A percentile compares a stretch with the other conserved stretches of the same genome.
Conservation (phyloP, 1,140 invertebrate genomes). For the Grapholita molesta region DNA sequence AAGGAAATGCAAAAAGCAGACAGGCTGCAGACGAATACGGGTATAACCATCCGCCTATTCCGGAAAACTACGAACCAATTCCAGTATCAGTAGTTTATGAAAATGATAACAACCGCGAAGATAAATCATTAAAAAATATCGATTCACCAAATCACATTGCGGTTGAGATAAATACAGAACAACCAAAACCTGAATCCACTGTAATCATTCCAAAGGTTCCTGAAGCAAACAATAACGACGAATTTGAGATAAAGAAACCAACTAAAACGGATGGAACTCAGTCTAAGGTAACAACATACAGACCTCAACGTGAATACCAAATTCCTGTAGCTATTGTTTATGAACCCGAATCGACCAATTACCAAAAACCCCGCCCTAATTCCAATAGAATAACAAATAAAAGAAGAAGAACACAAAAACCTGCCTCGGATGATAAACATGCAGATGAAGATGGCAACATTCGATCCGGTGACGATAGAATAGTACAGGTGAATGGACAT, state of each 20-base stretch:
- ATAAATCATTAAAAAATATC: not conserved
- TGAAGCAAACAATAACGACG: not conserved
- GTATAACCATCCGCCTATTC: constrained; percentile 43
- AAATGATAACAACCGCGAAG: not conserved
- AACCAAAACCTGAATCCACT: not conserved
- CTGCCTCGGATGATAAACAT: not conserved
- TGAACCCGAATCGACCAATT: constrained; percentile 18
- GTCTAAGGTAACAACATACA: not conserved
- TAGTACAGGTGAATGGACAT: not conserved
- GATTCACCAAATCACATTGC: constrained; percentile 9
- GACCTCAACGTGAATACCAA: not conserved
- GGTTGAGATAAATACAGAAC: not conserved
- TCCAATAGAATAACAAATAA: not conserved
- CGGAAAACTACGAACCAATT: constrained; percentile 26
- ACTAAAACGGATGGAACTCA: constrained; percentile 21
- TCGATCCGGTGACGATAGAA: too few species aligned
- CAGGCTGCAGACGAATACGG: constrained; percentile 24
- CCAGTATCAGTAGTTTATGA: constrained; percentile 29
- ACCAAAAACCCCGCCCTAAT: not conserved
- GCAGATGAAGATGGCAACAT: not conserved
- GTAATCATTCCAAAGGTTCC: not conserved
- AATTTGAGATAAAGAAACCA: not conserved
- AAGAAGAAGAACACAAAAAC: not conserved
- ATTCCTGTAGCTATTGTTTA: constrained; percentile 37
- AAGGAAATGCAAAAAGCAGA: constrained; percentile 1